phyloP scores from a whole-genome alignment of 2,797 vertebrate genomes.

The Dendrocincla fuliginosa region DNA sequence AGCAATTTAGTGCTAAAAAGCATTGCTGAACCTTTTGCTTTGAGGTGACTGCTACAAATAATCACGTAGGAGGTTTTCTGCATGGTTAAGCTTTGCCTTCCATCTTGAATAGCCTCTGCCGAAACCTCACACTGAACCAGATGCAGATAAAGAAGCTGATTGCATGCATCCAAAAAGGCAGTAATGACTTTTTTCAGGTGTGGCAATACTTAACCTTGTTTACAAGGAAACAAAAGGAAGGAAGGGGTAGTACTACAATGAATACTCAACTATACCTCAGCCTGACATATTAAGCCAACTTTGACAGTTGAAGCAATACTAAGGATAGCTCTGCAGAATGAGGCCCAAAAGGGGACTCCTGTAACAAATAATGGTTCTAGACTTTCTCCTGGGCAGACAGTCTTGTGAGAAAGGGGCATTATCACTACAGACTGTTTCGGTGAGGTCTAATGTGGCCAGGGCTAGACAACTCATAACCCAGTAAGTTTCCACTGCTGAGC shows the following conservation, averaged over 20 bases:
- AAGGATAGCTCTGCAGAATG: neutral
- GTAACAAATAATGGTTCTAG: neutral
- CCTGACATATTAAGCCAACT: neutral
- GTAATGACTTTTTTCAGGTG: neutral
- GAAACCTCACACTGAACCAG: neutral
- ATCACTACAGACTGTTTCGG: neutral
- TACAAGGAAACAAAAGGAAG: neutral
- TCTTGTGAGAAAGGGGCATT: neutral
- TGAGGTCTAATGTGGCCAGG: neutral
- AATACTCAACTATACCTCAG: neutral
- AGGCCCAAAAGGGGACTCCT: neutral
- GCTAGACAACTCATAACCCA: neutral
- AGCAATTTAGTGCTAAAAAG: neutral
- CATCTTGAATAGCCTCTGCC: neutral
- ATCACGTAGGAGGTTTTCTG: neutral
- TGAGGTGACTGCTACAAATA: neutral
- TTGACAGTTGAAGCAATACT: neutral
- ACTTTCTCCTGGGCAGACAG: neutral
- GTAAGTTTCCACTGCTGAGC: neutral
- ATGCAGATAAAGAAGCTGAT: neutral
- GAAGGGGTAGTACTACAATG: neutral
- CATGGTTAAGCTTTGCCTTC: neutral
- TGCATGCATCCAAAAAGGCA: neutral
- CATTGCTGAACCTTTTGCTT: neutral
- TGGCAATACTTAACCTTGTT: neutral